Evolutionary conservation across 2,797 vertebrate species (phyloP), one percentile per base, ranked within the genome.

Genomic region (Microctenopoma steveboyesi): DNA sequence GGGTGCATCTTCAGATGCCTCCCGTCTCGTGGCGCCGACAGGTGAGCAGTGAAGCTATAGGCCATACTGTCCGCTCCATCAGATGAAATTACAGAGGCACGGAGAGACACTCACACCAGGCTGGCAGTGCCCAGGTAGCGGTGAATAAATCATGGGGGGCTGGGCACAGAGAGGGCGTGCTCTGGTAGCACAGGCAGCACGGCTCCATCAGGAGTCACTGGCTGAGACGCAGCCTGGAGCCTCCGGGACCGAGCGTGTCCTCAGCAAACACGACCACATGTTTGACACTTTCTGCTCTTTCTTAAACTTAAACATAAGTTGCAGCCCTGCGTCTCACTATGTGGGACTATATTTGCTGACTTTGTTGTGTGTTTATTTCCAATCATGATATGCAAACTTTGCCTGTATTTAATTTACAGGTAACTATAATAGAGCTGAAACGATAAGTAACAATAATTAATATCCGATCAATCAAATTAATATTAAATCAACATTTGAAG

Each of bases 121-220:
- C 88, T 92, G 92, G 92, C 91, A 92, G 77, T 91, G 92, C 91
- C 93, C 81, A 57, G 75, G 73, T 57, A n/a, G 55, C 64, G 2
- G 90, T 94, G 90, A 94, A 95, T 93, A 93, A 95, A 94, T 93
- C 91, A 94, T 94, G 69, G 75, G 4, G 47, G 71, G 64, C 39
- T 65, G 76, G 79, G 85, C 64, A 70, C 70, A 51, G 66, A 40
- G 45, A n/a, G 49, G 62, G 33, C 76, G 70, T 0, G 25, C 76
- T 72, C 72, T n/a, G 45, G 55, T 60, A 64, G 72, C 73, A 64
- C 56, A 11, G 50, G 25, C 37, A 25, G 22, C n/a, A 30, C 11
- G 61, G 43, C 53, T 40, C 48, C 60, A 33, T 52, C 64, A 43
- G 67, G 72, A 83, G 64, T 22, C 33, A 33, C 27, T 22, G 18